Conservation (phyloP, 2,113 vertebrate species). For the Macquaria ambigua region DNA sequence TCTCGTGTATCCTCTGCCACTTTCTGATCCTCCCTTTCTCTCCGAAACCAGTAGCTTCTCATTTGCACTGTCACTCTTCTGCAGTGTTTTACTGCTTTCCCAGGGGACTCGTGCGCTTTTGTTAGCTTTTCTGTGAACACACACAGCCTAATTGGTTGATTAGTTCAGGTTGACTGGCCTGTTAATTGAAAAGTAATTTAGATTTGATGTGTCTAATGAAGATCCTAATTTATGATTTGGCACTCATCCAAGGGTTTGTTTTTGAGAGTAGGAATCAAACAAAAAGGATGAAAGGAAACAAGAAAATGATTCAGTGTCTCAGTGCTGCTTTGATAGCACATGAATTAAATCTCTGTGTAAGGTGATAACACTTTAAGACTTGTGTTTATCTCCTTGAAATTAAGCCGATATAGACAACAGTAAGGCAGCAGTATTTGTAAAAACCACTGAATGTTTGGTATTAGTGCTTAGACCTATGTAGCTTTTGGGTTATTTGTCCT, state of each 20-base stretch:
- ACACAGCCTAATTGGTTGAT: constrained; percentile 85
- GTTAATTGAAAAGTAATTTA: constrained; percentile 86
- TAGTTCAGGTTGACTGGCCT: constrained; percentile 84
- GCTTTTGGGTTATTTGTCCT: constrained; percentile 9
- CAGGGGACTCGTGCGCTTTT: constrained; percentile 80
- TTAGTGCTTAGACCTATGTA: background rate
- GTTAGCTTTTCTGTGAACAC: constrained; percentile 84
- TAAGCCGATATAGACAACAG: constrained; percentile 36
- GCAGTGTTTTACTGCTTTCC: constrained; percentile 76
- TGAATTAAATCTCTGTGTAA: constrained; percentile 52
- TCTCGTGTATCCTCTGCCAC: constrained; percentile 36
- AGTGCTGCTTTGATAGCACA: constrained; percentile 59
- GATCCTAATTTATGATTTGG: constrained; percentile 79
- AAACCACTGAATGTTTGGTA: background rate
- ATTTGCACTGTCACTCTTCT: constrained; percentile 73
- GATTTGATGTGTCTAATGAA: constrained; percentile 83
- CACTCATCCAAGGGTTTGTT: constrained; percentile 72
- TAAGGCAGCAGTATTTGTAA: background rate
- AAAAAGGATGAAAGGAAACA: constrained; percentile 68
- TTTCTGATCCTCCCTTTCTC: constrained; percentile 37
- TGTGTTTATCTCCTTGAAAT: constrained; percentile 50
- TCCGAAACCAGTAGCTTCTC: constrained; percentile 59
- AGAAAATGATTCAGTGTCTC: constrained; percentile 44
- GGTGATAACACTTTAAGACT: constrained; percentile 34
- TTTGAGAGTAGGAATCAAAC: constrained; percentile 73